Percentiles rank a stretch among this genome's conserved stretches.
Conservation (phyloP, 2,797 vertebrate genomes). For the Bucorvus abyssinicus region DNA sequence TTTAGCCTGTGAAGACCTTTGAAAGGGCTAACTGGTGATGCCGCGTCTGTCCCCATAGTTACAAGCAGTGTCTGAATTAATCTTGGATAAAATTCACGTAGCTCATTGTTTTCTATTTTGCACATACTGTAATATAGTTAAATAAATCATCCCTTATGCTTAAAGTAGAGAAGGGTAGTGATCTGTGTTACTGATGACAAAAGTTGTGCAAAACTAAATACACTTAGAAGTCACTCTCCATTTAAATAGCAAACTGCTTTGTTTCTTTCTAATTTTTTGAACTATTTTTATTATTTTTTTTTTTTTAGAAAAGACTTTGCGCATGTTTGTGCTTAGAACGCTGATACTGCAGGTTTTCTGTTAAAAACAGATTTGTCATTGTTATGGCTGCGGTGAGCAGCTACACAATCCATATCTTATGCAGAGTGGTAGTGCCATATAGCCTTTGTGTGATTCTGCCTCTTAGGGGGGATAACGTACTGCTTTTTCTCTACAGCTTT, state of each 20-base stretch:
- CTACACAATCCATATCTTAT: not conserved
- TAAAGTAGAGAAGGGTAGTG: not conserved
- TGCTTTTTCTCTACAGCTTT: not conserved
- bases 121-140: not conserved
- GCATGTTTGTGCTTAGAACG: not conserved
- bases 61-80: not conserved
- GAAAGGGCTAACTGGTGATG: not conserved
- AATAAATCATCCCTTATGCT: not conserved
- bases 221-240: not conserved
- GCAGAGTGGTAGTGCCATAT: not conserved
- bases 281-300: not conserved
- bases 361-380: constrained; percentile 27
- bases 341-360: not conserved
- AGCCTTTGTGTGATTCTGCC: not conserved
- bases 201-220: not conserved
- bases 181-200: not conserved
- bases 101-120: not conserved
- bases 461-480: not conserved
- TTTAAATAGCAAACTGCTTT: not conserved
- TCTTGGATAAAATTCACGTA: not conserved
- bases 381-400: not conserved
- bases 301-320: not conserved
- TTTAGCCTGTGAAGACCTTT: not conserved
- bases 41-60: not conserved
- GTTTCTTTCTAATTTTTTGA: not conserved